These are phyloP conservation scores for Sciurus vulgaris DNA, from an alignment of 2,797 vertebrate species.

Conservation along the genomic window DNA sequence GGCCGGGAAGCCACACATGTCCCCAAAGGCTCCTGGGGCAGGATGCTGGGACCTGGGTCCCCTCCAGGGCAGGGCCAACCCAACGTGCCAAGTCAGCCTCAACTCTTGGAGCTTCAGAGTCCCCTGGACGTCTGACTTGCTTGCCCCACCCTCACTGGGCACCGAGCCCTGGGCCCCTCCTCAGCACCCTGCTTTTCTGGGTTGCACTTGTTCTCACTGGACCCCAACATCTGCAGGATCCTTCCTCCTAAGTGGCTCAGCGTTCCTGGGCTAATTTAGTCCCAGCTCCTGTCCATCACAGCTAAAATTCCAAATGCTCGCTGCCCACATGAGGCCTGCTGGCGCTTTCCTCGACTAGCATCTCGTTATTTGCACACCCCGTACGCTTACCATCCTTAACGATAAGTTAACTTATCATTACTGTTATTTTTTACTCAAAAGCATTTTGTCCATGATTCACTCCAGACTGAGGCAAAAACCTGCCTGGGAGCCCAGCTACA, in stretches of 20 bases:
- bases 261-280: not conserved
- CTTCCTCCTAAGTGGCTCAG: not conserved
- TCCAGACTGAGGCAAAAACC: not conserved
- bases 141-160: rapidly evolving
- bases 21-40: no score
- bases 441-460: not conserved
- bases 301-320: not conserved
- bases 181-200: not conserved
- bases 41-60: not conserved
- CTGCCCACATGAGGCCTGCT: no score
- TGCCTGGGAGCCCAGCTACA: not conserved
- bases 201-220: not conserved
- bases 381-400: not conserved
- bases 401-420: not conserved
- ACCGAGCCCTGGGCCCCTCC: not conserved
- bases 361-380: not conserved
- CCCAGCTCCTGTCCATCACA: not conserved
- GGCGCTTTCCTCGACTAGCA: not conserved
- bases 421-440: not conserved
- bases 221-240: not conserved
- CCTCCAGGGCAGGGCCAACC: not conserved
- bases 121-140: not conserved
- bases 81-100: not conserved
- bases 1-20: not conserved
- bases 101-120: no score